Base-by-base conservation (phyloP, 1,140 invertebrate genomes). In the Phymorhynchus buccinoides region DNA sequence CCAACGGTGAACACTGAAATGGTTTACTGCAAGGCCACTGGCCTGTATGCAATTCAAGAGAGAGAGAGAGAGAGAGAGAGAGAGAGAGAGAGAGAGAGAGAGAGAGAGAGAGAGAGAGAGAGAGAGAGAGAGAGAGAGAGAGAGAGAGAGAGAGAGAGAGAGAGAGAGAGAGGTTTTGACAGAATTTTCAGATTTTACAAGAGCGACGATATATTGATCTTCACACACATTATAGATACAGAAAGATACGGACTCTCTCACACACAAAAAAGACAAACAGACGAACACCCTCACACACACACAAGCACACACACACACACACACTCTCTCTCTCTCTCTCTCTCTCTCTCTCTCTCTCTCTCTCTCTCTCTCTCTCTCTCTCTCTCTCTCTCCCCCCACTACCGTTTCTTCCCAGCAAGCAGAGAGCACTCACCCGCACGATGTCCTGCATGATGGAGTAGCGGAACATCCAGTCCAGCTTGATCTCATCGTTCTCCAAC, bases 391-490 rank as follows among this genome's bases (percentile, higher is more conserved):
- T 18, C 12, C 48, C 48, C 48, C 48, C 48, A 52, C 48, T 18
- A 52, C n/a, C n/a, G n/a, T n/a, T n/a, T n/a, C n/a, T n/a, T n/a
- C n/a, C n/a, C n/a, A n/a, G n/a, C 44, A 48, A 18, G 18, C 18
- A 18, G 44, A 48, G 44, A 48, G 39, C 37, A 75, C 92, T 91
- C 92, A 96, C 96, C 94, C 96, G 95, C 2, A 98, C 96, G 86
- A 99, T 96, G 92, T 99, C 98, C 91, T 98, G n/a, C n/a, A n/a
- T n/a, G n/a, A n/a, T n/a, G n/a, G n/a, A 98, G 91, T 97, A 96
- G 91, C 96, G 96, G 92, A 99, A 98, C 94, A 98, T 96, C 95
- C 96, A 96, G 92, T 99, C 98, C 86, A 99, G 93, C 88, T 97
- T 96, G 41, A 98, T 96, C 87, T 97, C 95, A 42, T 98, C 97